A percentile compares a stretch with the other conserved stretches of the same genome.
phyloP scores from a whole-genome alignment of 1,140 invertebrate species.

The Cardiocondyla obscurior region DNA sequence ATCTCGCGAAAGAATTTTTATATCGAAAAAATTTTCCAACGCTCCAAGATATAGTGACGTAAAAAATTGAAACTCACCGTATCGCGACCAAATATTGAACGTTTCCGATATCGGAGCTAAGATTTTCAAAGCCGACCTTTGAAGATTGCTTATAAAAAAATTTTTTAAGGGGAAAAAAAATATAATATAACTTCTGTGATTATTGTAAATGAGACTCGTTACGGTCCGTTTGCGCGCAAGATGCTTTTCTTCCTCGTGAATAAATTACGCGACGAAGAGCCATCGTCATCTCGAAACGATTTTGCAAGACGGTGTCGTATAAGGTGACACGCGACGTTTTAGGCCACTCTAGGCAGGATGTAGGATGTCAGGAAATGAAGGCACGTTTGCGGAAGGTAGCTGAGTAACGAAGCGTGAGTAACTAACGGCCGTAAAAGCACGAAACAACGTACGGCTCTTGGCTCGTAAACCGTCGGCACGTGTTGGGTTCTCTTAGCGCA shows the following conservation, averaged over 20 bases:
- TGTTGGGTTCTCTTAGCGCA: slow-evolving; percentile 45
- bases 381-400: slow-evolving; percentile 52
- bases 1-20: slow-evolving; percentile 24
- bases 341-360: slow-evolving; percentile 15
- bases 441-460: slow-evolving; percentile 60
- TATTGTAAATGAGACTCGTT: background rate
- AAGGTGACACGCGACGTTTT: slow-evolving; percentile 9
- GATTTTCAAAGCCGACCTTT: no score
- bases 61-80: background rate
- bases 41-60: background rate
- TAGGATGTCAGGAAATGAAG: slow-evolving; percentile 20
- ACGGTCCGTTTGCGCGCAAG: background rate
- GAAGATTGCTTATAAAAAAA: background rate
- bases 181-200: background rate
- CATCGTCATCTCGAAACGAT: background rate
- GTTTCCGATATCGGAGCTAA: background rate
- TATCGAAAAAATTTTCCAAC: background rate
- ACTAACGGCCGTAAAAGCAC: slow-evolving; percentile 68
- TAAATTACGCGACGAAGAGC: background rate
- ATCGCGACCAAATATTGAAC: background rate
- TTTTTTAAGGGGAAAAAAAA: background rate
- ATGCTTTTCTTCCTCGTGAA: background rate
- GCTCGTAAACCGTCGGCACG: slow-evolving; percentile 65
- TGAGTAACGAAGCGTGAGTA: slow-evolving; percentile 70
- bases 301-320: slow-evolving; percentile 1